Evolutionary conservation across 1,140 invertebrate species (phyloP), one percentile per base, ranked within the genome.

Genomic region (Drosophila nebulosa): DNA sequence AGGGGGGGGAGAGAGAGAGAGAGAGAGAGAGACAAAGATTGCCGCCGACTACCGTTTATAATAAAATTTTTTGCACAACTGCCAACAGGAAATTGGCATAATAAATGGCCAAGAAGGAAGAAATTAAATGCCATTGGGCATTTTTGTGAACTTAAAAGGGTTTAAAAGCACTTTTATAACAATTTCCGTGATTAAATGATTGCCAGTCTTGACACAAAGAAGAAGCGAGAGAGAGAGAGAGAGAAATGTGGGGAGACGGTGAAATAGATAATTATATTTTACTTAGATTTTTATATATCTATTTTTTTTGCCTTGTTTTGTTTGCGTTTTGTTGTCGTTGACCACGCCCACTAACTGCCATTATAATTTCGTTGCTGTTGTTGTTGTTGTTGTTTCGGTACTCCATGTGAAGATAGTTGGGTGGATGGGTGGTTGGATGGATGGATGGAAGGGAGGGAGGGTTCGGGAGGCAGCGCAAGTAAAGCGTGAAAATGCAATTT

Each of bases 401-500:
- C 62, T 9, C 1, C 39, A 42, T 18, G 39, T 42, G 39, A 62
- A 76, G 7, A 10, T 6, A 6, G 27, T 1, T 1, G 27, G 79
- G 64, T 70, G 50, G 64, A 36, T 61, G 18, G 26, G 36, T 0
- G 35, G 6, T 4, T 1, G 1, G 9, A n/a, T 12, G 22, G 9
- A 50, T 24, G 24, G 14, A 26, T 36, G 27, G n/a, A 2, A 14
- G 14, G 7, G 22, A 26, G 36, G 14, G 27, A 16, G 55, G 55
- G 50, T 21, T 24, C 22, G 50, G 36, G 35, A 36, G 55, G 36
- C 61, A 58, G 56, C 61, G 69, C 65, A 80, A 80, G 50, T 75
- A 78, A 80, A 80, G 71, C 78, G 78, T 80, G 78, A 80, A 89
- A 89, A 89, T 81, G 75, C 80, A 79, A 66, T 80, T 84, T 88